Conservation (phyloP, 53 echinoderm and acorn worm species). For the Mesocentrotus franciscanus region DNA sequence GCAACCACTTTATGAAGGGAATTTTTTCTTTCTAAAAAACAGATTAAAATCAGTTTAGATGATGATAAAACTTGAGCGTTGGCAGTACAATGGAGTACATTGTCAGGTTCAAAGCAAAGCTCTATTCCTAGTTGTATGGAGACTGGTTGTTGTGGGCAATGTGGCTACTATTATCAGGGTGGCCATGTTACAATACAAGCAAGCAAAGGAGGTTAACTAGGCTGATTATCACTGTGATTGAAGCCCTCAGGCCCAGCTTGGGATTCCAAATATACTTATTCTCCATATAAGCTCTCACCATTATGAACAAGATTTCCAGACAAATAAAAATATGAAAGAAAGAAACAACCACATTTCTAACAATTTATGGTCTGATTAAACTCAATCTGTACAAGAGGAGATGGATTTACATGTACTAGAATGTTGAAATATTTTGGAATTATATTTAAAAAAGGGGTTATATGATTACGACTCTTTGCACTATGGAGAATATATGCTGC, state of each 20-base stretch:
- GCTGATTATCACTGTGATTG: constrained; percentile 51
- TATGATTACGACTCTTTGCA: neutral
- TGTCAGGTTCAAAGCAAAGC: constrained; percentile 20
- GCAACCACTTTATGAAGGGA: neutral
- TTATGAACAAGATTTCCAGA: neutral
- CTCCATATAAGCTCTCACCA: neutral
- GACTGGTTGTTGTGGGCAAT: constrained; percentile 15
- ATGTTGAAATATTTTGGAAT: neutral
- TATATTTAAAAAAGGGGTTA: neutral
- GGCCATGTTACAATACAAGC: constrained; percentile 48
- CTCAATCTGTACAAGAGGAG: neutral
- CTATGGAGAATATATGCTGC: neutral
- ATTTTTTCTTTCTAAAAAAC: neutral
- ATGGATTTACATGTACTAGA: neutral
- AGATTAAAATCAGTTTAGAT: neutral
- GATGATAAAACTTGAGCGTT: neutral
- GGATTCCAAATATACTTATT: neutral
- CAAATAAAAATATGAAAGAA: neutral
- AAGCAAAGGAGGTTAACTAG: constrained; percentile 31
- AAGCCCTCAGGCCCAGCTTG: constrained; percentile 8
- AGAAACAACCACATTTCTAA: constrained; percentile 13
- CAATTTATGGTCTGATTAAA: neutral
- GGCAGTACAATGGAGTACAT: neutral
- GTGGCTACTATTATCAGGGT: constrained; percentile 20
- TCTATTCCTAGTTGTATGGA: neutral